Evolutionary conservation across 2,888 invertebrate genomes (phyloP), one percentile per base, ranked within the genome.

Genomic region (Rosalia funebris): DNA sequence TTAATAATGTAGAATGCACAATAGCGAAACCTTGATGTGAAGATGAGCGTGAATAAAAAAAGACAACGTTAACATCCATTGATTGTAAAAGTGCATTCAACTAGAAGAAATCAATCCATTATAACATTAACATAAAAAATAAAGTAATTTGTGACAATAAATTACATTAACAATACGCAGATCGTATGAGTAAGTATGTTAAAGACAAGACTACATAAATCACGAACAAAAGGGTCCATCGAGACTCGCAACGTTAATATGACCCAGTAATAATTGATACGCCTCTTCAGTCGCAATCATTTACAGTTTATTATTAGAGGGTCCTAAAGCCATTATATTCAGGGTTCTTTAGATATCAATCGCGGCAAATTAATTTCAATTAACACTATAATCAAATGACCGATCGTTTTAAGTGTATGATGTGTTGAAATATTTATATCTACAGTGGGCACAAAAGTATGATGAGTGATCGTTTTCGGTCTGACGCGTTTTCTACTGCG

Each of bases 161-260:
- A 25, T 44, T 44, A 25, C 44, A 25, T 50, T 34, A 46, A 50
- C 50, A 50, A 37, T 50, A 36, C 36, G 19, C 50, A 50, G 50
- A 50, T 11, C 20, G 17, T 50, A 20, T 37, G 16, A 34, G 16
- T 47, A 31, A 47, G 47, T 47, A 11, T 17, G 15, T 7, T 47
- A 10, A 37, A 39, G 37, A 37, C 50, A 12, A 34, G 32, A 17
- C 9, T 34, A 37, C 50, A 37, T 50, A 50, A 36, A 50, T 50
- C 50, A 50, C 5, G 7, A 37, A 50, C 36, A 50, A 50, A 50
- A 50, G 34, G 12, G 50, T 36, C 50, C 50, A 19, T 37, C 50
- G 32, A 16, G 34, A 16, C 36, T 25, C 4, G 5, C n/a, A 36
- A 34, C 17, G 14, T 31, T 47, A 50, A 50, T 37, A 25, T 20